These are phyloP conservation scores for Gymnodraco acuticeps DNA, from an alignment of 2,797 vertebrate genomes.

Conservation along the genomic window DNA sequence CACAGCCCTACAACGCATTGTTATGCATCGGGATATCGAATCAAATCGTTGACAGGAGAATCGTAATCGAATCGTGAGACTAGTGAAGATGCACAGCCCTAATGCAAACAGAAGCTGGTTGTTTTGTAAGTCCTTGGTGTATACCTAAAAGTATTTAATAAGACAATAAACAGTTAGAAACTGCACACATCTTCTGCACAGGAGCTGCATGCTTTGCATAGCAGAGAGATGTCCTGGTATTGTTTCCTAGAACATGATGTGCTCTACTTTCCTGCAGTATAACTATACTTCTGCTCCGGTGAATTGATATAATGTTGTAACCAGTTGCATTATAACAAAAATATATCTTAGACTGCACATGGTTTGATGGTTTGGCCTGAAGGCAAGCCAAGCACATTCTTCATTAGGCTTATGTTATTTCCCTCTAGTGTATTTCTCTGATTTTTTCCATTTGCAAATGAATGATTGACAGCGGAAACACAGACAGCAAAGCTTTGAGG, in stretches of 20 bases:
- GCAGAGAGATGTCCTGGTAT: conserved; percentile 54
- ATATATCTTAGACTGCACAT: conserved; percentile 46
- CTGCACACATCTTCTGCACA: conserved; percentile 37
- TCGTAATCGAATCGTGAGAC: no score
- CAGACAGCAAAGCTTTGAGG: conserved; percentile 19
- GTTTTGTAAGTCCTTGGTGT: conserved; percentile 19
- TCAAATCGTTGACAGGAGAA: no score
- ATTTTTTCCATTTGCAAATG: conserved; percentile 51
- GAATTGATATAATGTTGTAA: conserved; percentile 28
- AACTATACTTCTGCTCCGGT: conserved; percentile 36
- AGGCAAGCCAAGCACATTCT: conserved; percentile 27
- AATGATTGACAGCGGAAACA: conserved; percentile 38
- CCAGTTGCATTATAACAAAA: conserved; percentile 32
- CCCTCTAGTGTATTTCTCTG: conserved; percentile 35
- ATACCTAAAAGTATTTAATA: conserved; percentile 33
- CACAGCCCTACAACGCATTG: no score
- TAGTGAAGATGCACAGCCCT: no score
- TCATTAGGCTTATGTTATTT: conserved; percentile 47
- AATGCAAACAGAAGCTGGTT: conserved; percentile 9
- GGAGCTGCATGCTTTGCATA: conserved; percentile 49
- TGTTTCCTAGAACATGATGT: conserved; percentile 51
- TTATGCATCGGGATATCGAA: no score
- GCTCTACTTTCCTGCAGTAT: conserved; percentile 41
- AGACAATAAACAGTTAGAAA: conserved; percentile 42
- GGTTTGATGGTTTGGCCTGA: conserved; percentile 46